Evolutionary conservation across 1,140 invertebrate genomes (phyloP).

Genomic region (Drosophila sturtevanti): DNA sequence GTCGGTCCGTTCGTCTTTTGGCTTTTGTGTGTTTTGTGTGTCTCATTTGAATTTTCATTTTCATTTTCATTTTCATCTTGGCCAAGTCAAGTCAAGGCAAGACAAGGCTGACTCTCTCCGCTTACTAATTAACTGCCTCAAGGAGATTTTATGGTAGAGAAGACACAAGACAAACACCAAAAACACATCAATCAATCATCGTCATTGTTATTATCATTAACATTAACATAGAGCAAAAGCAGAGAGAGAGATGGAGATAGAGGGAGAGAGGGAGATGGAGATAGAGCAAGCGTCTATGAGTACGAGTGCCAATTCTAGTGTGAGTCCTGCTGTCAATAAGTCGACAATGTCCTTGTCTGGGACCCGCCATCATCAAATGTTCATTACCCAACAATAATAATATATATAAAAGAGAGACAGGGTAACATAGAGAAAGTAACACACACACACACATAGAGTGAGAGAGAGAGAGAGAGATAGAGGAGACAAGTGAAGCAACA

Average conservation of each 20-base stretch:
- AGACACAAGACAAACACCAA: constrained; percentile 13
- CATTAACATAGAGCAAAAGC: constrained; percentile 9
- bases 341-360: constrained; percentile 17
- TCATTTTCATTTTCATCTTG: background rate
- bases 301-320: background rate
- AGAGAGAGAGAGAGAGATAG: background rate
- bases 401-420: background rate
- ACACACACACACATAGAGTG: background rate
- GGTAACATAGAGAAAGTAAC: background rate
- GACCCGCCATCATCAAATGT: constrained; percentile 15
- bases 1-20: background rate
- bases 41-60: constrained; percentile 16
- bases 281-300: background rate
- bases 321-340: constrained; percentile 11
- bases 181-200: constrained; percentile 23
- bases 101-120: background rate
- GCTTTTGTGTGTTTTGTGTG: constrained; percentile 1
- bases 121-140: constrained; percentile 17
- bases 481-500: background rate
- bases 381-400: constrained; percentile 15
- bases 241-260: background rate
- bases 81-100: background rate
- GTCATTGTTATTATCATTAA: constrained; percentile 20
- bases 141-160: constrained; percentile 12
- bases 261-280: background rate